Conservation (phyloP, 1,140 invertebrate species). For the Zaprionus taronus region DNA sequence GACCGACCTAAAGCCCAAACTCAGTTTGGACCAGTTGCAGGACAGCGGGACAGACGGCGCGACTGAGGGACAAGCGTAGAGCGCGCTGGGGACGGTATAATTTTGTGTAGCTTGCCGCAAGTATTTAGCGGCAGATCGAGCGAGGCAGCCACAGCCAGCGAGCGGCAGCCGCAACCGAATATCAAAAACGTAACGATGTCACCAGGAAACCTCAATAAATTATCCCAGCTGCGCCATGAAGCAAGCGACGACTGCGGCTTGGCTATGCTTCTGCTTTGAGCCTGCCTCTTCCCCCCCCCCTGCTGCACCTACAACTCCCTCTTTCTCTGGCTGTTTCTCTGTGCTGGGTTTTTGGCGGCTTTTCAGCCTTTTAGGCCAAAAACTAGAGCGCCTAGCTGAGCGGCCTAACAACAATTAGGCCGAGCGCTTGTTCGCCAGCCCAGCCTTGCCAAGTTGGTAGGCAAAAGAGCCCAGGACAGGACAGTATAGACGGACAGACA, state of each 20-base stretch:
- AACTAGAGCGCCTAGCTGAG: conserved; percentile 74
- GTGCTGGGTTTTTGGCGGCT: conserved; percentile 13
- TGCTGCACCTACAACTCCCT: not conserved
- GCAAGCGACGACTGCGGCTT: not conserved
- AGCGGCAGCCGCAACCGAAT: conserved; percentile 73
- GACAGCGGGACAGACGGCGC: conserved; percentile 37
- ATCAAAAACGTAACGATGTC: conserved; percentile 80
- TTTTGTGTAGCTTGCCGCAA: conserved; percentile 67
- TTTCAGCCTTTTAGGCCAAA: conserved; percentile 28
- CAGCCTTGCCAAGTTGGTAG: conserved; percentile 40
- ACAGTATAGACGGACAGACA: conserved; percentile 5
- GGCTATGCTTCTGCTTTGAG: conserved; percentile 11
- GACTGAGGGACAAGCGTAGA: conserved; percentile 47
- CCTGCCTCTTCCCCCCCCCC: not conserved
- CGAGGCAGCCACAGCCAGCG: conserved; percentile 10
- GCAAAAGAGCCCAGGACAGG: conserved; percentile 49
- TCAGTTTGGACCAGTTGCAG: not conserved
- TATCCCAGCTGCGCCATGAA: conserved; percentile 56
- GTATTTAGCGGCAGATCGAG: conserved; percentile 74
- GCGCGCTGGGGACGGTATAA: conserved; percentile 68
- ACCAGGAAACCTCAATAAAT: conserved; percentile 80
- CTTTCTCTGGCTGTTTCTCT: not conserved
- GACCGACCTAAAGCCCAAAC: not conserved
- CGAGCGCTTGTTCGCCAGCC: conserved; percentile 46
- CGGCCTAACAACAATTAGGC: conserved; percentile 72